Percentiles rank a stretch among this genome's conserved stretches.
phyloP scores from a whole-genome alignment of 2,113 vertebrate genomes.

The Silurus meridionalis region DNA sequence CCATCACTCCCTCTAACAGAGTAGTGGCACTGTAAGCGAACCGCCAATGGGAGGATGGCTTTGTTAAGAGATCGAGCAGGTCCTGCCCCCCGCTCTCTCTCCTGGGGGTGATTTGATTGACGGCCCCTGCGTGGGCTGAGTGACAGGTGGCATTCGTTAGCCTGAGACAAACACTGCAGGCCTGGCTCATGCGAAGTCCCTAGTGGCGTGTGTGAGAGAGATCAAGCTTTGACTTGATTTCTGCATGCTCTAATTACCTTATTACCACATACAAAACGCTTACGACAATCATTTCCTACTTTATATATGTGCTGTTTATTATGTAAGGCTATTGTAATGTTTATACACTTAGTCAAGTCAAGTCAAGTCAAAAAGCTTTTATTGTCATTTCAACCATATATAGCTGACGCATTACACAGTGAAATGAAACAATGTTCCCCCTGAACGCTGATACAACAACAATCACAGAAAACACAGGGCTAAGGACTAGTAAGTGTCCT shows the following conservation, averaged over 20 bases:
- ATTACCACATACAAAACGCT: background rate
- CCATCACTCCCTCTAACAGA: constrained; percentile 73
- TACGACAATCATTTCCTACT: background rate
- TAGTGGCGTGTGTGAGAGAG: background rate
- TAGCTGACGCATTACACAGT: too few species aligned
- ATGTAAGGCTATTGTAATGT: background rate
- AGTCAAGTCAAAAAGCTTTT: too few species aligned
- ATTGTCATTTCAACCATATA: too few species aligned
- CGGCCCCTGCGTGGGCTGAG: constrained; percentile 72
- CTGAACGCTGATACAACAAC: too few species aligned
- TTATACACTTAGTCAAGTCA: too few species aligned
- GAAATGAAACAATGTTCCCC: too few species aligned
- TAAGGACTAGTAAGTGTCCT: too few species aligned
- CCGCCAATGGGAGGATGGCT: constrained; percentile 75
- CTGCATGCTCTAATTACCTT: background rate
- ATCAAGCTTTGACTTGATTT: background rate
- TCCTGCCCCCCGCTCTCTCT: constrained; percentile 64
- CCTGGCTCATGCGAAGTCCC: constrained; percentile 31
- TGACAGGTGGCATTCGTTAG: constrained; percentile 73
- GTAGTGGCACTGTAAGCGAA: constrained; percentile 65
- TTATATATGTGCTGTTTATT: background rate
- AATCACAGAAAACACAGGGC: too few species aligned
- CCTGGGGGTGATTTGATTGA: constrained; percentile 73
- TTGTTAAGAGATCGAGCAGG: constrained; percentile 64
- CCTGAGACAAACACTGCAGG: constrained; percentile 55